Evolutionary conservation across 2,113 vertebrate genomes (phyloP).

Genomic region (Tenebrosternarchus preto): DNA sequence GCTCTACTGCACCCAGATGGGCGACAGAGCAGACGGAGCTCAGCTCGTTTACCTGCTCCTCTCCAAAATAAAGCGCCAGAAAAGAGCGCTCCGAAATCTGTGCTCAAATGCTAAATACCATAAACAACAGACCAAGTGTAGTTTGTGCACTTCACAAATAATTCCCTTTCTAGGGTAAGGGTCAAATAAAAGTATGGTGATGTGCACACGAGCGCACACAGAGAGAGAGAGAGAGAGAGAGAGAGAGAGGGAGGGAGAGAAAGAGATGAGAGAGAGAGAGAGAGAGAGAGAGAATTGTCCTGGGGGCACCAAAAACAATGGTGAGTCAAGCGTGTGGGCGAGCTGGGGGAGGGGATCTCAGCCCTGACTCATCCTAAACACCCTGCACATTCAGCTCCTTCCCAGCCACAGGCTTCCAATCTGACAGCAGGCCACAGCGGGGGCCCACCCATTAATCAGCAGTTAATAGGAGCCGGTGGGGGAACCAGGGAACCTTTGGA

Average conservation of each 20-base stretch:
- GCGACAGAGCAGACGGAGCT: background rate
- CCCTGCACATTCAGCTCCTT: background rate
- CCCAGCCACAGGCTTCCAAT: background rate
- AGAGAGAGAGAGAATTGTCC: conserved; percentile 4
- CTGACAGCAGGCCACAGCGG: background rate
- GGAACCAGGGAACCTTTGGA: too few species aligned
- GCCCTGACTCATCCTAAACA: conserved; percentile 38
- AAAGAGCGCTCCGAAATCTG: background rate
- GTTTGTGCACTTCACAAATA: background rate
- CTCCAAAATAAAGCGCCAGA: background rate
- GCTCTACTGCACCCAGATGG: background rate
- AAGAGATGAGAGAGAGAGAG: background rate
- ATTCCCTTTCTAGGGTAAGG: background rate
- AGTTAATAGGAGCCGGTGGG: background rate
- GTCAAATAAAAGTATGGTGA: background rate
- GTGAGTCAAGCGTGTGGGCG: conserved; percentile 46
- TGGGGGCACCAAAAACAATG: conserved; percentile 40
- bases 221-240: conserved; percentile 1
- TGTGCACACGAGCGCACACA: conserved; percentile 3
- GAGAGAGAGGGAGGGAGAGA: background rate
- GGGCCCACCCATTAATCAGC: background rate
- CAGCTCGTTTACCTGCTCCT: background rate
- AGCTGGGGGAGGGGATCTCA: conserved; percentile 27
- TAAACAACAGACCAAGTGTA: background rate
- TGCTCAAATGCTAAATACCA: background rate